phyloP scores from a whole-genome alignment of 2,888 invertebrate genomes.

The Pheosia gnoma region DNA sequence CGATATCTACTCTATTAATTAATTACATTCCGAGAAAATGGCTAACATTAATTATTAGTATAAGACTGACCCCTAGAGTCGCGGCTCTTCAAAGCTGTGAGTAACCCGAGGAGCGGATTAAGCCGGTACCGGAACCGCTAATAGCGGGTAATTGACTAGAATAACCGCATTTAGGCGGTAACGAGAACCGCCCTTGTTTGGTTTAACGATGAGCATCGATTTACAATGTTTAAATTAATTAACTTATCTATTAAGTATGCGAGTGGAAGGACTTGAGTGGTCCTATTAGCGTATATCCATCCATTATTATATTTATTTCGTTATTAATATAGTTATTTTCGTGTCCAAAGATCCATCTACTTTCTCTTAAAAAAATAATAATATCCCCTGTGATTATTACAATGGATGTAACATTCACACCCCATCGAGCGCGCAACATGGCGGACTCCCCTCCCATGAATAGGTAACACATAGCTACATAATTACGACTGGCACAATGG shows the following conservation, averaged over 20 bases:
- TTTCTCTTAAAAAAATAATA: neutral
- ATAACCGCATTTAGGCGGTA: constrained; percentile 64
- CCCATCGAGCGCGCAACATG: constrained; percentile 50
- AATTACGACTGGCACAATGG: constrained; percentile 57
- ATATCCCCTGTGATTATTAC: neutral
- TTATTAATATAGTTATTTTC: neutral
- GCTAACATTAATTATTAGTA: neutral
- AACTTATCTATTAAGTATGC: constrained; percentile 33
- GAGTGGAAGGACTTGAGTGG: no score
- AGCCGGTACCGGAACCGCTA: constrained; percentile 54
- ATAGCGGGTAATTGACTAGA: constrained; percentile 74
- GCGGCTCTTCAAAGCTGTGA: constrained; percentile 7
- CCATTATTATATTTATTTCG: no score
- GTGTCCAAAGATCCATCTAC: neutral
- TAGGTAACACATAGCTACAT: constrained; percentile 50
- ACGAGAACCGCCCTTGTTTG: constrained; percentile 39
- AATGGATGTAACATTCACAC: constrained; percentile 49
- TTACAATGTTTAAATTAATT: constrained; percentile 42
- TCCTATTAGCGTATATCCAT: no score
- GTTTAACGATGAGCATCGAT: constrained; percentile 44
- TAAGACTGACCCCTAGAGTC: no score
- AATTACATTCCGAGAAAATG: neutral
- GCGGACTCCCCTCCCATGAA: constrained; percentile 33
- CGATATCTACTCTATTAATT: no score
- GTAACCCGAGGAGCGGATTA: constrained; percentile 52